Percentiles rank a stretch among this genome's conserved stretches.
phyloP scores from a whole-genome alignment of 2,888 invertebrate genomes.

The Tigriopus californicus region DNA sequence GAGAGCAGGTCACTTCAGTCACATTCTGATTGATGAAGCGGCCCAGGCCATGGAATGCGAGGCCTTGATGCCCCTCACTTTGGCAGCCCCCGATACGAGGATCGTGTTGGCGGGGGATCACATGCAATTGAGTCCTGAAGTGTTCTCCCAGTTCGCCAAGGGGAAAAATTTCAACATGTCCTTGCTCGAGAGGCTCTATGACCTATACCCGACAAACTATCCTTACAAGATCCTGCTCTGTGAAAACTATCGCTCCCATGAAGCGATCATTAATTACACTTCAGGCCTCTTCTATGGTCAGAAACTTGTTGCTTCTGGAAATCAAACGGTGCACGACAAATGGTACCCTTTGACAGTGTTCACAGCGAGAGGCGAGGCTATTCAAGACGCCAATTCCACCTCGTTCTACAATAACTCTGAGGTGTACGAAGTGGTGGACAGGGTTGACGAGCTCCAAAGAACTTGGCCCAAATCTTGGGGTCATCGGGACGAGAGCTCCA shows the following conservation, averaged over 20 bases:
- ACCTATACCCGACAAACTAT: conserved; percentile 49
- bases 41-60: conserved; percentile 73
- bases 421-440: conserved; percentile 54
- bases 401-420: conserved; percentile 65
- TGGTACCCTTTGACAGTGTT: conserved; percentile 59
- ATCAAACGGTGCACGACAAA: conserved; percentile 45
- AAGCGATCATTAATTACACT: conserved; percentile 54
- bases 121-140: conserved; percentile 62
- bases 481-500: conserved; percentile 46
- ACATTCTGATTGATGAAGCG: conserved; percentile 66
- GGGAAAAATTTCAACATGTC: conserved; percentile 51
- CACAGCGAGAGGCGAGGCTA: conserved; percentile 56
- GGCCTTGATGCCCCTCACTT: conserved; percentile 53
- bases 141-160: conserved; percentile 41
- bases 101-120: conserved; percentile 68
- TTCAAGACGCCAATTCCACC: conserved; percentile 49
- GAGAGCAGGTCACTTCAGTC: conserved; percentile 43
- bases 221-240: conserved; percentile 58
- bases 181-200: conserved; percentile 53
- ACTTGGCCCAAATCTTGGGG: conserved; percentile 55
- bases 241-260: conserved; percentile 64
- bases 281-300: conserved; percentile 63
- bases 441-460: conserved; percentile 47
- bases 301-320: conserved; percentile 49
- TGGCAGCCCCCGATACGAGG: conserved; percentile 48